phyloP scores from a whole-genome alignment of 2,797 vertebrate genomes.

The Mustela erminea region DNA sequence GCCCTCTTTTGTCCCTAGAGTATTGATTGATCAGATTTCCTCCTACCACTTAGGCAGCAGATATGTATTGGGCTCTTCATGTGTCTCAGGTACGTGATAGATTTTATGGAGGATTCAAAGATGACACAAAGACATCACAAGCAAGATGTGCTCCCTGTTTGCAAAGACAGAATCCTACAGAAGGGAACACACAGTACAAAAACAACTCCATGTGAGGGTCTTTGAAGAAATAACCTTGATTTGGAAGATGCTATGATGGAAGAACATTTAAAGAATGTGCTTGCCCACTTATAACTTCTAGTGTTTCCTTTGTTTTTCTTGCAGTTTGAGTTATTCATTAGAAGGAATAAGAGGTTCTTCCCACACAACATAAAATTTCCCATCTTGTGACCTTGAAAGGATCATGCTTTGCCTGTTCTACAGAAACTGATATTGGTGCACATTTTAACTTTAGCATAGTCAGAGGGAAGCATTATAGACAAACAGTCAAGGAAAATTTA shows the following conservation, averaged over 20 bases:
- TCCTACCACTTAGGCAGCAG: neutral
- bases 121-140: neutral
- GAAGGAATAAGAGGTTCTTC: slow-evolving; percentile 10
- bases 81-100: neutral
- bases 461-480: neutral
- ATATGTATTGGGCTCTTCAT: neutral
- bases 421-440: neutral
- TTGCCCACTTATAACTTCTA: neutral
- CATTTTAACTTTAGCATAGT: neutral
- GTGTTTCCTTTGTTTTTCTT: neutral
- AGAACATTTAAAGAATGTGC: neutral
- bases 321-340: neutral
- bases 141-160: neutral
- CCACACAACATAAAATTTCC: neutral
- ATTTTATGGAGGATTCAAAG: neutral
- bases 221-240: neutral
- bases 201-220: neutral
- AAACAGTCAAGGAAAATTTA: neutral
- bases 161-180: neutral
- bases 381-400: neutral
- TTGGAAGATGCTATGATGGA: neutral
- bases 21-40: neutral
- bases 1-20: neutral
- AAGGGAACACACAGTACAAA: neutral
- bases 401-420: neutral